Percentiles rank a stretch among this genome's conserved stretches.
Conservation (phyloP, 2,888 invertebrate genomes). For the Drosophila prolongata region DNA sequence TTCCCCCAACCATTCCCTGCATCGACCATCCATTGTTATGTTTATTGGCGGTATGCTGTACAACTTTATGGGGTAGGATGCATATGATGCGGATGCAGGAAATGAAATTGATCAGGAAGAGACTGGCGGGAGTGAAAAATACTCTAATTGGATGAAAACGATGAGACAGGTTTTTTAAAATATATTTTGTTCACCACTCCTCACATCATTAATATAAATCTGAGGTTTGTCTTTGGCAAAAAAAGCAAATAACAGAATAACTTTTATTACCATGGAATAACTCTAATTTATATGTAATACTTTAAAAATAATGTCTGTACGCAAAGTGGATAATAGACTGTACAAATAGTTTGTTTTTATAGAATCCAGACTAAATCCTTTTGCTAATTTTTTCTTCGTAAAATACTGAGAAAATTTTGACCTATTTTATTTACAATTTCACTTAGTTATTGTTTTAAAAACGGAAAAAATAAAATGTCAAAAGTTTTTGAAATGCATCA, state of each 20-base stretch:
- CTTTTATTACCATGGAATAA: too few relatives aligned
- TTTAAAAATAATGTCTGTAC: too few relatives aligned
- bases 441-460: too few relatives aligned
- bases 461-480: too few relatives aligned
- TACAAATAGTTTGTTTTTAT: too few relatives aligned
- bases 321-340: too few relatives aligned
- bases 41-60: conserved; percentile 45
- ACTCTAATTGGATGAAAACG: conserved; percentile 30
- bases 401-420: too few relatives aligned
- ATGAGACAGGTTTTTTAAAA: not conserved
- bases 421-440: too few relatives aligned
- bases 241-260: not conserved
- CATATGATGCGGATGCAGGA: conserved; percentile 26
- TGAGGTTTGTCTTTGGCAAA: not conserved
- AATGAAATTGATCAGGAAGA: conserved; percentile 32
- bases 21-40: conserved; percentile 39
- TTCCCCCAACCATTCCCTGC: conserved; percentile 2
- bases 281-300: too few relatives aligned
- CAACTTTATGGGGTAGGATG: conserved; percentile 41
- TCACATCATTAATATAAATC: not conserved
- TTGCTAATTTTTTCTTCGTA: too few relatives aligned
- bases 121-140: conserved; percentile 15
- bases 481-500: too few relatives aligned
- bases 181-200: not conserved
- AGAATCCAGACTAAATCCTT: too few relatives aligned